phyloP scores from a whole-genome alignment of 2,797 vertebrate species.

The Trichosurus vulpecula region DNA sequence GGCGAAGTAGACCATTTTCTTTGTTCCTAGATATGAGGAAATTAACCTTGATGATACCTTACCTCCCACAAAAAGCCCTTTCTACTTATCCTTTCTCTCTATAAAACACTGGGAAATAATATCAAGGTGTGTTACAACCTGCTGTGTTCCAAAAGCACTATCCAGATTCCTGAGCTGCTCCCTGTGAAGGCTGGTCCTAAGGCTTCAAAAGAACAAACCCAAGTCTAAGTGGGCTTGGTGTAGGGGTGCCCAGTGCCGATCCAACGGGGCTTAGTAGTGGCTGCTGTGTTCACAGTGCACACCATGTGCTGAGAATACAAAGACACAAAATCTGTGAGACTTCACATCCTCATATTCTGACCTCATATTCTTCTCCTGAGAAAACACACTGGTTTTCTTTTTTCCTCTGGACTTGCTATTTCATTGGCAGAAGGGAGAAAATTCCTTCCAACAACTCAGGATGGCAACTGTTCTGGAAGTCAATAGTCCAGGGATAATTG shows the following conservation, averaged over 20 bases:
- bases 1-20: neutral
- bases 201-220: neutral
- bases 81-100: neutral
- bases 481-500: neutral
- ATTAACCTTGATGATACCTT: conserved; percentile 24
- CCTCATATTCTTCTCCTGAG: neutral
- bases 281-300: neutral
- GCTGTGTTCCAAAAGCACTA: neutral
- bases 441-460: neutral
- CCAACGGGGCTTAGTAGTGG: neutral
- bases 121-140: neutral
- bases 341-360: neutral
- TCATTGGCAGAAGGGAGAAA: neutral
- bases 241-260: neutral
- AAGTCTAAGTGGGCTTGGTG: neutral
- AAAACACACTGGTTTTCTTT: neutral
- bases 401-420: neutral
- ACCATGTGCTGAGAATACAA: neutral
- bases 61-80: neutral
- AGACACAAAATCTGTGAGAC: neutral
- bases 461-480: too few species aligned
- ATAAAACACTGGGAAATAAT: neutral
- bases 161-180: neutral
- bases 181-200: neutral
- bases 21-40: neutral